Base-by-base conservation (phyloP, 2,113 vertebrate species). In the Calidris pugnax region DNA sequence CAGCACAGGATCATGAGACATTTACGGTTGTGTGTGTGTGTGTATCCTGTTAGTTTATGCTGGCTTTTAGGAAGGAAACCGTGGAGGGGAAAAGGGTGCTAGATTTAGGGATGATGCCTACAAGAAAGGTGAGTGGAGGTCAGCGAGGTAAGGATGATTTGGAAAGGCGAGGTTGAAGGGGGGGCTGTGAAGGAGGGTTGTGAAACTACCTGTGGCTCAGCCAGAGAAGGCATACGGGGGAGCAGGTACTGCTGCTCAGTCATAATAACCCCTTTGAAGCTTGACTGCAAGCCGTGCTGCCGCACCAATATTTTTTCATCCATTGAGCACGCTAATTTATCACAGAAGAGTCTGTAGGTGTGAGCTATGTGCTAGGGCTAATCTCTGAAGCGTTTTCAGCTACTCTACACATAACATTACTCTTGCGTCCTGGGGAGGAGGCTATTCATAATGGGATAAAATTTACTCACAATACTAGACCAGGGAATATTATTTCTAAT, bases 341-440 rank as follows among this genome's bases (percentile, higher is more conserved):
- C 87, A 82, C 81, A 82, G 89, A 79, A 79, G 89, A 76, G 37
- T 87, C 88, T 87, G 91, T 85, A 95, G 93, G 87, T 96, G 90
- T 94, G 93, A 91, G 84, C 89, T 87, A 63, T 82, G 86, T 33
- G 50, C 94, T 95, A 85, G 74, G 77, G 74, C 91, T 97, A 89
- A 92, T 95, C 94, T 95, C 91, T 91, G 91, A 94, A 97, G 95
- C 41, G 2, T 96, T 97, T 81, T 85, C 89, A 92, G 93, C 87
- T 91, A 10, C 74, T 82, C 66, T 66, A 83, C 84, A 82, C 41
- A 10, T 95, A 90, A 82, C 84, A 90, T 87, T 87, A 94, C 79
- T 95, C 95, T 92, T 50, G 72, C 1, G 0, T 95, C 92, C 77
- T 60, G 45, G 78, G 82, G 71, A 96, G 85, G 83, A 96, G 47